phyloP scores from a whole-genome alignment of 2,113 vertebrate species.

The Bubo blakistoni region DNA sequence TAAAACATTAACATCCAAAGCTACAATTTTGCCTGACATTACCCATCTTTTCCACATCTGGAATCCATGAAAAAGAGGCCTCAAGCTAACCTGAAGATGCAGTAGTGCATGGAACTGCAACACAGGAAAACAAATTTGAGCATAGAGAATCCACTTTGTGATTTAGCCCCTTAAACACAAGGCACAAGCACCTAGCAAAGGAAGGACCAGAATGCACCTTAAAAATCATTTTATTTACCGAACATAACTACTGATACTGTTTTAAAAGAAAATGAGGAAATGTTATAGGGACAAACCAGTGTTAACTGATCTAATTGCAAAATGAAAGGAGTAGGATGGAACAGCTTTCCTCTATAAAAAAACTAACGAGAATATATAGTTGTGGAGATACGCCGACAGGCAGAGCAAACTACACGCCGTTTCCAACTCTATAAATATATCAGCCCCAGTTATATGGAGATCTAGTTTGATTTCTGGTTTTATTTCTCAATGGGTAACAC shows the following conservation, averaged over 20 bases:
- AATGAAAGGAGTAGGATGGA: not conserved
- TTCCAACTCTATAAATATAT: not conserved
- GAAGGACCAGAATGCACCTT: not conserved
- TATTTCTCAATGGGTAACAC: not conserved
- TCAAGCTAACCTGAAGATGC: not conserved
- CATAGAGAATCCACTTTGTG: not conserved
- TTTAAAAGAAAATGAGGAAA: not conserved
- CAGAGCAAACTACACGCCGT: not conserved
- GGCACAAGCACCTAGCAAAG: not conserved
- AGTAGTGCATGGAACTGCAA: not conserved
- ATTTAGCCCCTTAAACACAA: not conserved
- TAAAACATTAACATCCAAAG: not conserved
- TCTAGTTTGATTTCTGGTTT: not conserved
- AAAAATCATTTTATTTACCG: not conserved
- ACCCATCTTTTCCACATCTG: not conserved
- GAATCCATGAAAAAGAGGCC: not conserved
- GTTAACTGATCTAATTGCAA: not conserved
- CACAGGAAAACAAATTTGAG: not conserved
- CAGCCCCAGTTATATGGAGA: not conserved
- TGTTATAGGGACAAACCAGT: not conserved
- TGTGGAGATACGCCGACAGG: not conserved
- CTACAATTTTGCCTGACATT: not conserved
- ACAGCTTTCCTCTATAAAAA: not conserved
- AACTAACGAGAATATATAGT: not conserved
- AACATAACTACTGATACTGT: not conserved